Evolutionary conservation across 2,797 vertebrate genomes (phyloP).

Genomic region (Gymnoscopelus microlampas): DNA sequence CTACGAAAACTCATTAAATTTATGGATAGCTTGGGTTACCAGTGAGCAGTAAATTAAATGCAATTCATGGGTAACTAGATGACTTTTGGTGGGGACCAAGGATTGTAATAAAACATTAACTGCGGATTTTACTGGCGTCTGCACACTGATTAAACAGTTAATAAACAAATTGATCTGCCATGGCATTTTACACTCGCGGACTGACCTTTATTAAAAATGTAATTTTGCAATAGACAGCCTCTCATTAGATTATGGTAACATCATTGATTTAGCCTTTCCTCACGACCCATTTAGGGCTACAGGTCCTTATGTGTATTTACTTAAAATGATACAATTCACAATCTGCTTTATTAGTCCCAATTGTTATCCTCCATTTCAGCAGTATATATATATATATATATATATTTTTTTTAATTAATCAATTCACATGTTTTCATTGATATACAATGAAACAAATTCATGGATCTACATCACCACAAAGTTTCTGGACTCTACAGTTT

Average conservation of each 20-base stretch:
- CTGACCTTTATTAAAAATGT: slow-evolving; percentile 66
- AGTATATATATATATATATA: too few relatives aligned
- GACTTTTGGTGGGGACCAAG: slow-evolving; percentile 38
- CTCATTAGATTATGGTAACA: slow-evolving; percentile 28
- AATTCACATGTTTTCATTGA: too few relatives aligned
- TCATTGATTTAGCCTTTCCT: slow-evolving; percentile 8
- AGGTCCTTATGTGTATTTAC: neutral
- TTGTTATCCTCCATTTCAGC: neutral
- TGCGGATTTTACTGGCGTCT: slow-evolving; percentile 51
- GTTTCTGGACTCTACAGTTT: neutral
- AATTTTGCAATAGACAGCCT: slow-evolving; percentile 31
- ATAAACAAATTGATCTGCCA: slow-evolving; percentile 63
- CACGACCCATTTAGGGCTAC: neutral
- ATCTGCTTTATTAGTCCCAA: neutral
- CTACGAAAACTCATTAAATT: slow-evolving; percentile 27
- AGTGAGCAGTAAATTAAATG: slow-evolving; percentile 32
- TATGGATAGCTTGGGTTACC: slow-evolving; percentile 18
- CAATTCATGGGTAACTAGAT: slow-evolving; percentile 22
- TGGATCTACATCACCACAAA: neutral
- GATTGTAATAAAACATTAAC: slow-evolving; percentile 55
- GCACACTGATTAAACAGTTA: slow-evolving; percentile 60
- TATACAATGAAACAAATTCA: too few relatives aligned
- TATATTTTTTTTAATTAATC: too few relatives aligned
- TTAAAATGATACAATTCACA: slow-evolving; percentile 3
- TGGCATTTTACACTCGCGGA: slow-evolving; percentile 52